Conservation (phyloP, 2,113 vertebrate species). For the Bolborhynchus lineola region DNA sequence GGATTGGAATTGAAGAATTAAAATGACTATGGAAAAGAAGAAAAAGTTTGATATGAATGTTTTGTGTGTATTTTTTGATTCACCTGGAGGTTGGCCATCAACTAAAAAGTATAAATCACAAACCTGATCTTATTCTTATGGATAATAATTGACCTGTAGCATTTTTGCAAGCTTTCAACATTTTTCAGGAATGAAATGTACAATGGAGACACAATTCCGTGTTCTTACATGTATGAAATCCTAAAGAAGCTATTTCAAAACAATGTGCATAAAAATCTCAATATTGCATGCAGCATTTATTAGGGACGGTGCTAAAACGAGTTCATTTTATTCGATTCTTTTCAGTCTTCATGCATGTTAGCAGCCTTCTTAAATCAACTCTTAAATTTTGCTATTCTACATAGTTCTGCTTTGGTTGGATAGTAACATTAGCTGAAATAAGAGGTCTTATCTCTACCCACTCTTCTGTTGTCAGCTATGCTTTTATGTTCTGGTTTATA, state of each 20-base stretch:
- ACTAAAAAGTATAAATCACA: background rate
- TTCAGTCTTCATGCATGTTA: background rate
- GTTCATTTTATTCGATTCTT: fast-evolving
- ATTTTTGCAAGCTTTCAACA: background rate
- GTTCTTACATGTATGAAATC: background rate
- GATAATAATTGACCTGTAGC: background rate
- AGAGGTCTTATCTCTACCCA: background rate
- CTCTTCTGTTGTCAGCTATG: background rate
- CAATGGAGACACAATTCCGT: background rate
- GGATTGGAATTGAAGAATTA: background rate
- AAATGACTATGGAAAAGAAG: background rate
- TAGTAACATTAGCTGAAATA: background rate
- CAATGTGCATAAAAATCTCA: background rate
- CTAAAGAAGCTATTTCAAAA: background rate
- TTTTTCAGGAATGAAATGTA: background rate
- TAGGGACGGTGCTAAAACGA: background rate
- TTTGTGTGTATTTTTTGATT: background rate
- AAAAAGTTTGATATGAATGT: background rate
- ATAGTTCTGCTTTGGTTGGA: background rate
- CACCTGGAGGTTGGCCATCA: background rate
- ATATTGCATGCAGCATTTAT: background rate
- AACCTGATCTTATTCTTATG: background rate
- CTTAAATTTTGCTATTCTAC: background rate
- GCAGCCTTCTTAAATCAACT: background rate
- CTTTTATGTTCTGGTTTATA: background rate